Evolutionary conservation across 2,113 vertebrate species (phyloP).

Genomic region (Oryzias celebensis): DNA sequence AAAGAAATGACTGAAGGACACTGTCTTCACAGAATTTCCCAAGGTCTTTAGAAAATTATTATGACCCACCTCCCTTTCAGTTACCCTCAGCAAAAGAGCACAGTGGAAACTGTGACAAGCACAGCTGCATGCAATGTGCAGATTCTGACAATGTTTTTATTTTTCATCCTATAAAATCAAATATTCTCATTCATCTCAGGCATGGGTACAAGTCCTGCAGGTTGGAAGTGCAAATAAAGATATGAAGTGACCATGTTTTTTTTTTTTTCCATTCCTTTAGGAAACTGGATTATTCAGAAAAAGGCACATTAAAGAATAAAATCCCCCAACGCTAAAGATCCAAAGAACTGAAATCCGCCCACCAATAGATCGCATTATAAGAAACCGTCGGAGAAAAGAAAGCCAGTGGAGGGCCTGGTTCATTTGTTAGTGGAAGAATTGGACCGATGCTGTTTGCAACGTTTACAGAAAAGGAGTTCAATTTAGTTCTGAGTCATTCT

Average conservation of each 20-base stretch:
- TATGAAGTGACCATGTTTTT: background rate
- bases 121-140: constrained; percentile 11
- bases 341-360: constrained; percentile 44
- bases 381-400: constrained; percentile 31
- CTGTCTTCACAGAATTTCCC: constrained; percentile 12
- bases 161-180: constrained; percentile 67
- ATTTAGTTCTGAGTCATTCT: constrained; percentile 35
- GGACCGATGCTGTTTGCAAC: constrained; percentile 52
- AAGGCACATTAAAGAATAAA: constrained; percentile 62
- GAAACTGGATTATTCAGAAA: constrained; percentile 75
- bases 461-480: constrained; percentile 49
- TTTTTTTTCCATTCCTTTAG: constrained; percentile 43
- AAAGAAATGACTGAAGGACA: constrained; percentile 35
- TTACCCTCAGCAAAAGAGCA: constrained; percentile 51
- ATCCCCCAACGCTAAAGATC: constrained; percentile 35
- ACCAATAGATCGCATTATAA: constrained; percentile 68
- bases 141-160: constrained; percentile 40
- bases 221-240: constrained; percentile 29
- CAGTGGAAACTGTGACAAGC: constrained; percentile 22
- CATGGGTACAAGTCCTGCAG: constrained; percentile 64
- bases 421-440: constrained; percentile 28
- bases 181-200: constrained; percentile 74
- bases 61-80: constrained; percentile 42
- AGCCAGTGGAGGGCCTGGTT: constrained; percentile 20
- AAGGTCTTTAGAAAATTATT: constrained; percentile 37